Base-by-base conservation (phyloP, 2,113 vertebrate species). In the Eira barbara region DNA sequence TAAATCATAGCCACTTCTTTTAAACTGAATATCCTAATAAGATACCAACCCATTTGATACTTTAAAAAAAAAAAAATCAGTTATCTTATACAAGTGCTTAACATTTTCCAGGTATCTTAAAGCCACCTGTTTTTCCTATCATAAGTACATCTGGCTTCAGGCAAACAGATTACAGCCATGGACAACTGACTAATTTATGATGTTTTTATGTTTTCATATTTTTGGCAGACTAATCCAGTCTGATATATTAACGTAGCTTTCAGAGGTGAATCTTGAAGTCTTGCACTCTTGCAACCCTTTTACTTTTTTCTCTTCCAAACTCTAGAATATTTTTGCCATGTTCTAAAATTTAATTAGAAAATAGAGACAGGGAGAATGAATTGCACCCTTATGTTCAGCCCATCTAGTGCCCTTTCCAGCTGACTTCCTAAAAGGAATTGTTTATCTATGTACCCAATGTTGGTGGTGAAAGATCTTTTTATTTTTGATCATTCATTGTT, bases 141-240 rank as follows among this genome's bases (percentile, higher is more conserved):
- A 92, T 93, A 98, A 95, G 91, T 91, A 84, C 97, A 97, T 97
- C 98, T 98, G 98, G 96, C 97, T 97, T 98, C 95, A 96, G 96
- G 81, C 95, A 98, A 97, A 97, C 63, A 78, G 97, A 98, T 98
- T 98, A 98, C 89, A 97, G 97, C 83, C 96, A 98, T 96, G 98
- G 98, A 98, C 97, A 98, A 97, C 97, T 98, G 97, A 98, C 98
- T 98, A 98, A 98, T 99, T 98, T 98, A 98, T 98, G 95, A 98
- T 98, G 92, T 98, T 98, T 98, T 98, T 98, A 86, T 98, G 98
- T 98, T 98, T 98, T 98, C 95, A 95, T 98, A 97, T 97, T 98
- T 98, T 98, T 98, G 98, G 98, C 98, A 98, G 98, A 97, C 81
- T 97, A 98, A 97, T 95, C 98, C 97, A 97, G 97, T 97, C 98